Conservation (phyloP, 2,888 invertebrate species). For the Apoderus coryli region DNA sequence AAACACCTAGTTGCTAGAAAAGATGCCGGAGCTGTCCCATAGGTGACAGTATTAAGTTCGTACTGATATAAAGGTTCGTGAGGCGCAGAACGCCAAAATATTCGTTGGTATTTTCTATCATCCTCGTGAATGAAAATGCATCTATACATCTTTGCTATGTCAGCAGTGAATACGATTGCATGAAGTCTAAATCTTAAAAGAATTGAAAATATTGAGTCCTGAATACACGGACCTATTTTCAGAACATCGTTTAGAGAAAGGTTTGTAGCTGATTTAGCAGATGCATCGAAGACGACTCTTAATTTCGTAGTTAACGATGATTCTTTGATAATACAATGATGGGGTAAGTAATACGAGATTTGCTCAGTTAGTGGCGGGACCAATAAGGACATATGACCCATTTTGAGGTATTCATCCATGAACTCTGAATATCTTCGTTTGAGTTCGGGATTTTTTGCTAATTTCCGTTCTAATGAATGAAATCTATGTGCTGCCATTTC, state of each 20-base stretch:
- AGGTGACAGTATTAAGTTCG: too few relatives aligned
- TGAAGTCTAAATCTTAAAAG: slow-evolving; percentile 16
- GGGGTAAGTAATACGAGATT: too few relatives aligned
- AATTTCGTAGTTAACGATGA: slow-evolving; percentile 11
- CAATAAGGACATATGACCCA: too few relatives aligned
- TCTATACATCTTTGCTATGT: slow-evolving; percentile 19
- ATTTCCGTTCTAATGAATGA: too few relatives aligned
- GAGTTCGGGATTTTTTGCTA: too few relatives aligned
- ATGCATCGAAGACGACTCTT: too few relatives aligned
- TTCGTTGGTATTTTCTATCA: slow-evolving; percentile 15
- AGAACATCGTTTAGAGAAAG: slow-evolving; percentile 13
- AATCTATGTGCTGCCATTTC: too few relatives aligned
- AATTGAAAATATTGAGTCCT: slow-evolving; percentile 14
- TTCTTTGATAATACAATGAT: too few relatives aligned
- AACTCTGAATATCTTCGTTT: too few relatives aligned
- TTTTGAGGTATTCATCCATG: too few relatives aligned
- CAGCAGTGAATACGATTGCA: slow-evolving; percentile 15
- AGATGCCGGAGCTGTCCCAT: slow-evolving; percentile 13
- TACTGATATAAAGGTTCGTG: slow-evolving; percentile 12
- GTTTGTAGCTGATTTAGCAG: slow-evolving; percentile 6
- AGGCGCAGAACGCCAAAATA: slow-evolving; percentile 14
- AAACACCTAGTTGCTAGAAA: slow-evolving; percentile 13
- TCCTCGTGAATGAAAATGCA: slow-evolving; percentile 13
- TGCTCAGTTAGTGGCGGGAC: too few relatives aligned
- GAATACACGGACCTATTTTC: slow-evolving; percentile 11